Base-by-base conservation (phyloP, 2,888 invertebrate species). In the Drosophila neonasuta region DNA sequence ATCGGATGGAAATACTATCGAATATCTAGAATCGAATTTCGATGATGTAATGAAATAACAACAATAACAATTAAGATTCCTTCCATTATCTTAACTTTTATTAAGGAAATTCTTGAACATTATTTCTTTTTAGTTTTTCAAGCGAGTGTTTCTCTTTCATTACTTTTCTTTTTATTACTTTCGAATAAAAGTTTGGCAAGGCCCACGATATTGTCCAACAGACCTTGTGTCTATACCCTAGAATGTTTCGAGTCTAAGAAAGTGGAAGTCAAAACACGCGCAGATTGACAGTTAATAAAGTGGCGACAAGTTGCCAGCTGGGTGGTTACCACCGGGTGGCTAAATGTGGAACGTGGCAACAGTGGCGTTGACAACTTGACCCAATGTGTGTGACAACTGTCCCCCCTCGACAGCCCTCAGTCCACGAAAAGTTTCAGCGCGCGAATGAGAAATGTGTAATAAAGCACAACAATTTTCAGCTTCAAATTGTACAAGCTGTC, bases 221-320 rank as follows among this genome's bases (percentile, higher is more conserved):
- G 10, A 17, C 54, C n/a, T 15, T 17, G 2, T 9, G 3, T 3
- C 20, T 34, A 59, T 65, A 59, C 55, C 48, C 50, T 44, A 3
- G 8, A 20, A 41, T 44, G 13, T 42, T 42, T 41, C n/a, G 20
- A 36, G 51, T 44, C 34, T 24, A 62, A 20, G 44, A 44, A 54
- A 44, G 57, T 68, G 69, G 54, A 69, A 75, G 70, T 58, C 49
- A 64, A 54, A 58, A 64, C 68, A 77, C 65, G 67, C 67, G 32
- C 72, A 85, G 80, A 87, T 84, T 84, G 83, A 85, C 87, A 84
- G 87, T 84, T 87, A 84, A 84, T 84, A 84, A 84, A 85, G 82
- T 71, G 82, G 59, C 68, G 85, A 81, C 82, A 84, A 84, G 81
- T 84, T 79, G 69, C 71, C 75, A 56, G 51, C 66, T 71, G 74